A percentile compares a stretch with the other conserved stretches of the same genome.
phyloP scores from a whole-genome alignment of 1,140 invertebrate species.

The Rhopalosiphum maidis region DNA sequence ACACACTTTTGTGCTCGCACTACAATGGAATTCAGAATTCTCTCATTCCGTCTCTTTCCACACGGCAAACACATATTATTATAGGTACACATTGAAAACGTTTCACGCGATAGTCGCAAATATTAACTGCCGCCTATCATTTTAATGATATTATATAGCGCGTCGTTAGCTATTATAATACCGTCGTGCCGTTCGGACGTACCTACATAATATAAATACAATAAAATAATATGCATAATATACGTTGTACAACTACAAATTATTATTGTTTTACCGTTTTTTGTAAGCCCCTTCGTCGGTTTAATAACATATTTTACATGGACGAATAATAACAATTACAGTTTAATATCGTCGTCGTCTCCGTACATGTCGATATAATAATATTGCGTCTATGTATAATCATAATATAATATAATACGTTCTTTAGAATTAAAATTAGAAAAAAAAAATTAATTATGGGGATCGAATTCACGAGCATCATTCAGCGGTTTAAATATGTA shows the following conservation, averaged over 20 bases:
- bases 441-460: conserved; percentile 43
- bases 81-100: background rate
- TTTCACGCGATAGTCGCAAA: conserved; percentile 13
- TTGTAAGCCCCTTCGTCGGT: background rate
- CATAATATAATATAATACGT: conserved; percentile 4
- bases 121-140: background rate
- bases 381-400: background rate
- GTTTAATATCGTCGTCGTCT: background rate
- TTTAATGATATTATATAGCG: background rate
- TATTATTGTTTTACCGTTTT: conserved; percentile 38
- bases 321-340: conserved; percentile 21
- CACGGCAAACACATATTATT: background rate
- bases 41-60: background rate
- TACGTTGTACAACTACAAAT: background rate
- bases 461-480: conserved; percentile 15
- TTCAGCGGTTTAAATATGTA: conserved; percentile 1
- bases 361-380: background rate
- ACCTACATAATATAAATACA: background rate
- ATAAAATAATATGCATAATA: background rate
- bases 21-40: background rate
- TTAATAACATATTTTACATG: conserved; percentile 25
- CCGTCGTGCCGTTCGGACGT: background rate
- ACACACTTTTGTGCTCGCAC: background rate
- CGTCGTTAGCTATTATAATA: background rate
- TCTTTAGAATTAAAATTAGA: conserved; percentile 28